phyloP scores from a whole-genome alignment of 2,797 vertebrate genomes.

The Phrynocephalus guinanensis region DNA sequence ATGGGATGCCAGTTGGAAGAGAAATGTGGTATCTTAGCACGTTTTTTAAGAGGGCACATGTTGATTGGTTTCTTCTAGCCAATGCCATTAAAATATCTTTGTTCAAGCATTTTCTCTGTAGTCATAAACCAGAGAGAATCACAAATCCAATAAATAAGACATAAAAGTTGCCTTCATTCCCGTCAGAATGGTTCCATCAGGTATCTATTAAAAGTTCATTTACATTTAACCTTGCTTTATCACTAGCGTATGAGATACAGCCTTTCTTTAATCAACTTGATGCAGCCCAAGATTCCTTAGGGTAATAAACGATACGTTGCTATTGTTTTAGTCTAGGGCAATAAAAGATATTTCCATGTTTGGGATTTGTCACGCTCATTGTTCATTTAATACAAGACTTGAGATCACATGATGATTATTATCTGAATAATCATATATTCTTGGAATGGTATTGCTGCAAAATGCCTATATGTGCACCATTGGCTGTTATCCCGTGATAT shows the following conservation, averaged over 20 bases:
- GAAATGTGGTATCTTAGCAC: background rate
- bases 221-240: constrained; percentile 39
- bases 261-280: constrained; percentile 21
- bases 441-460: background rate
- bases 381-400: background rate
- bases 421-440: too few relatives aligned
- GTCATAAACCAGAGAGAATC: constrained; percentile 26
- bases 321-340: too few relatives aligned
- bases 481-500: background rate
- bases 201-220: constrained; percentile 27
- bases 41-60: background rate
- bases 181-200: background rate
- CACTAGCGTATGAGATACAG: constrained; percentile 31
- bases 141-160: constrained; percentile 30
- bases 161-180: background rate
- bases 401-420: too few relatives aligned
- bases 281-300: constrained; percentile 1
- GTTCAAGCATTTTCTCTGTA: constrained; percentile 48
- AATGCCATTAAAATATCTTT: constrained; percentile 38
- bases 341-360: background rate
- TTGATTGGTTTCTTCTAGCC: constrained; percentile 8
- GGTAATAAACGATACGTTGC: background rate
- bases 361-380: background rate
- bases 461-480: background rate
- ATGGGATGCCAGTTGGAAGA: background rate